Evolutionary conservation across 2,797 vertebrate genomes (phyloP).

Genomic region (Clarias pachynema): DNA sequence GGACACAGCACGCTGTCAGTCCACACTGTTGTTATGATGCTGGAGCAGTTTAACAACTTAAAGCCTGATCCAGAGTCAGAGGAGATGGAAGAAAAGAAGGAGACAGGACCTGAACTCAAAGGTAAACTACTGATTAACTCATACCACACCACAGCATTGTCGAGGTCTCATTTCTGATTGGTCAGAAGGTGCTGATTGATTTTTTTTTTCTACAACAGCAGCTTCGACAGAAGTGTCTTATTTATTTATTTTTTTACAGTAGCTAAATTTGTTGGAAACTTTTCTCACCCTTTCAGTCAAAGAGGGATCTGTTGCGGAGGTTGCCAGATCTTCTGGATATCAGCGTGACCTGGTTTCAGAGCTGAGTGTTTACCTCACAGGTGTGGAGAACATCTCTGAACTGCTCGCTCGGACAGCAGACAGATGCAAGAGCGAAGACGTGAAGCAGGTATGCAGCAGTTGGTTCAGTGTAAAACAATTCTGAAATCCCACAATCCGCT

Average conservation of each 20-base stretch:
- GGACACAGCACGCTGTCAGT: slow-evolving; percentile 50
- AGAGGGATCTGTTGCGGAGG: slow-evolving; percentile 25
- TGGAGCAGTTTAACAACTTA: slow-evolving; percentile 63
- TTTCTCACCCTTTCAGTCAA: background rate
- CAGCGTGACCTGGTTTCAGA: slow-evolving; percentile 67
- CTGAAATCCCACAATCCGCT: background rate
- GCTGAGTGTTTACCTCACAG: slow-evolving; percentile 70
- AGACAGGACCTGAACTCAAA: background rate
- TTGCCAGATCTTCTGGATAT: slow-evolving; percentile 59
- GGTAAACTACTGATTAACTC: slow-evolving; percentile 16
- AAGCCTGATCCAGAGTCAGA: slow-evolving; percentile 57
- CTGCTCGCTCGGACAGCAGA: slow-evolving; percentile 75
- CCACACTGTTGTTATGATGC: slow-evolving; percentile 59
- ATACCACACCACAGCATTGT: background rate
- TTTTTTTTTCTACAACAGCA: background rate
- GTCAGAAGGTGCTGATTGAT: background rate
- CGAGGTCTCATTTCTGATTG: background rate
- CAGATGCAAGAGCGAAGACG: slow-evolving; percentile 65
- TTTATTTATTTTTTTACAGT: background rate
- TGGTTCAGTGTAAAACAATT: background rate
- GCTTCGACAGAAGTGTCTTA: background rate
- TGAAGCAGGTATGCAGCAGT: slow-evolving; percentile 72
- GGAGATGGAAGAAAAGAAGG: slow-evolving; percentile 37
- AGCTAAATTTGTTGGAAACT: background rate
- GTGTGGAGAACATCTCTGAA: slow-evolving; percentile 71